Percentiles rank a stretch among this genome's conserved stretches.
phyloP scores from a whole-genome alignment of 2,113 vertebrate species.

The Hippocampus mohnikei region DNA sequence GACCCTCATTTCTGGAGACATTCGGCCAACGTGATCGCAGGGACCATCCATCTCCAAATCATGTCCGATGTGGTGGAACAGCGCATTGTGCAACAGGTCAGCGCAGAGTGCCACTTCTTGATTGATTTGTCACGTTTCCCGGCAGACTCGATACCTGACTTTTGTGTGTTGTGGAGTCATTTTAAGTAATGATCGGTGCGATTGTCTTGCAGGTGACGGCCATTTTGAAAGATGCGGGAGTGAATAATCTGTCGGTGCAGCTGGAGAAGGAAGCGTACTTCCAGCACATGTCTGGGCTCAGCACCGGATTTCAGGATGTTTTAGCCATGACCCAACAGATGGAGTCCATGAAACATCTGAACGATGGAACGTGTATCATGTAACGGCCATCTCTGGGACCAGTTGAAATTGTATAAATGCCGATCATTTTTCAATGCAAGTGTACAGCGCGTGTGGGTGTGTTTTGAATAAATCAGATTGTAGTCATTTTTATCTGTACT shows the following conservation, averaged over 20 bases:
- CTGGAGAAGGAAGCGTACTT: conserved; percentile 98
- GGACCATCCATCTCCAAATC: conserved; percentile 95
- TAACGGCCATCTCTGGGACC: conserved; percentile 60
- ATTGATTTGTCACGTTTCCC: not conserved
- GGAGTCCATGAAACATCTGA: conserved; percentile 89
- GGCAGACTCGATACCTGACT: not conserved
- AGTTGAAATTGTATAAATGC: conserved; percentile 30
- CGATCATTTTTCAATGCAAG: conserved; percentile 24
- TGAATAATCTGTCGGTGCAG: conserved; percentile 95
- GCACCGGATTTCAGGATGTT: conserved; percentile 92
- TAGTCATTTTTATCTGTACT: conserved; percentile 41
- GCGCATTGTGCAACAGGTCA: conserved; percentile 91
- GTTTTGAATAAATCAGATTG: conserved; percentile 58
- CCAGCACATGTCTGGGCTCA: conserved; percentile 97
- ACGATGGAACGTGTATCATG: conserved; percentile 94
- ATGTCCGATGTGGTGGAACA: conserved; percentile 91
- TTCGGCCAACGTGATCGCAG: conserved; percentile 87
- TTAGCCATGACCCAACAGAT: conserved; percentile 94
- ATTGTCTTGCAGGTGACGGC: conserved; percentile 79
- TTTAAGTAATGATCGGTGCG: not conserved
- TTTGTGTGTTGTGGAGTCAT: not conserved
- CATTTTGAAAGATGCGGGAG: conserved; percentile 89
- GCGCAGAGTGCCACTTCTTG: not conserved
- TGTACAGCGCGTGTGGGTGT: conserved; percentile 54
- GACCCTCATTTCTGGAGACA: conserved; percentile 98